phyloP scores from a whole-genome alignment of 2,888 invertebrate genomes.

The Lasioglossum vierecki region DNA sequence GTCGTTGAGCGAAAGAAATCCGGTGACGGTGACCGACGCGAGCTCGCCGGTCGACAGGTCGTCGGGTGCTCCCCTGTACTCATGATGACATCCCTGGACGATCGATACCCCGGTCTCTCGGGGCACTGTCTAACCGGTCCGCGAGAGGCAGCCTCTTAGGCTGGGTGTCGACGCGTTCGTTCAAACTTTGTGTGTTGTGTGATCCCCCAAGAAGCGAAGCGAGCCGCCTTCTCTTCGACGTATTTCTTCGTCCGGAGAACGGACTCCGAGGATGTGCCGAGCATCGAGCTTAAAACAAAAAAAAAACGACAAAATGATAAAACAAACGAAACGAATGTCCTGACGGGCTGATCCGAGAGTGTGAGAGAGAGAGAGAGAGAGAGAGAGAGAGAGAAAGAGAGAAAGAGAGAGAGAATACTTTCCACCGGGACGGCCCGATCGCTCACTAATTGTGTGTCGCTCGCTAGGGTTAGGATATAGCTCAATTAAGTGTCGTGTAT shows the following conservation, averaged over 20 bases:
- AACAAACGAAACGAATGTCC: constrained; percentile 27
- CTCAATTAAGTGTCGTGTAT: constrained; percentile 43
- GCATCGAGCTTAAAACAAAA: constrained; percentile 55
- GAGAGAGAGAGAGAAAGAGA: background rate
- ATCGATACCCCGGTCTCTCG: constrained; percentile 30
- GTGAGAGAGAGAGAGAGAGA: background rate
- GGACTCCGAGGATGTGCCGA: constrained; percentile 38
- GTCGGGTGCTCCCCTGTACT: constrained; percentile 39
- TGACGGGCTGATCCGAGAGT: constrained; percentile 20
- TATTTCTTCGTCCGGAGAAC: constrained; percentile 28
- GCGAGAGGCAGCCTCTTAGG: background rate
- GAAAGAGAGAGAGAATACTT: background rate
- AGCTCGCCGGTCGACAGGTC: constrained; percentile 28
- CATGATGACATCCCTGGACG: constrained; percentile 60
- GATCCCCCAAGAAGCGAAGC: constrained; percentile 25
- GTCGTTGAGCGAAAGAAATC: constrained; percentile 18
- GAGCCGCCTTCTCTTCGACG: constrained; percentile 28
- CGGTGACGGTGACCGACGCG: background rate
- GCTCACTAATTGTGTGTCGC: constrained; percentile 23
- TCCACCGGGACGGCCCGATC: background rate
- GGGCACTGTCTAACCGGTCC: background rate
- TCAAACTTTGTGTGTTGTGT: constrained; percentile 50
- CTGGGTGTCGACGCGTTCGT: constrained; percentile 29
- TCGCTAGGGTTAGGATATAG: constrained; percentile 47
- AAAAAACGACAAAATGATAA: background rate